A percentile compares a stretch with the other conserved stretches of the same genome.
These are phyloP conservation scores for Notarius lentiginosus DNA, from an alignment of 2,113 vertebrate genomes.

Conservation along the genomic window DNA sequence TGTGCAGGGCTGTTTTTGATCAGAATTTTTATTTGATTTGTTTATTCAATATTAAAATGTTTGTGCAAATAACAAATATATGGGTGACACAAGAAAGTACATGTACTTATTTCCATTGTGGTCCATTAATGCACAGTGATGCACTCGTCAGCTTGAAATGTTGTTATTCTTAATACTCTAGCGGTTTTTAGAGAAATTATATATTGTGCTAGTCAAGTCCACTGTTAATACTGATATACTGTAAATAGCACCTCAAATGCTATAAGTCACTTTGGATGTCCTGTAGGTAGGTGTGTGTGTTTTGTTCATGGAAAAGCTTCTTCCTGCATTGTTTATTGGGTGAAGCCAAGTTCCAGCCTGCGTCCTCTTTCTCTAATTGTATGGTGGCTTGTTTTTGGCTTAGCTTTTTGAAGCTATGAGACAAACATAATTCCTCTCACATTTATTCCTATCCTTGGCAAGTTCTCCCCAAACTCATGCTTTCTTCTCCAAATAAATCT, in stretches of 20 bases:
- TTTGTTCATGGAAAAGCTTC: neutral
- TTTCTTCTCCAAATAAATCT: neutral
- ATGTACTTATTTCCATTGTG: too few relatives aligned
- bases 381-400: neutral
- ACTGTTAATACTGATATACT: neutral
- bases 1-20: neutral
- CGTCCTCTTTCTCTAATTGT: neutral
- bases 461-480: neutral
- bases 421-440: neutral
- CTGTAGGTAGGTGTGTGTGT: neutral
- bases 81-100: too few relatives aligned
- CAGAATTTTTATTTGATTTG: neutral
- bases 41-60: too few relatives aligned
- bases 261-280: neutral
- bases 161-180: neutral
- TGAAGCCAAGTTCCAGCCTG: neutral
- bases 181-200: neutral
- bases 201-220: too few relatives aligned
- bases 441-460: neutral
- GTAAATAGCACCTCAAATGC: neutral
- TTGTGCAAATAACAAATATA: too few relatives aligned
- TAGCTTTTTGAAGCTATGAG: neutral
- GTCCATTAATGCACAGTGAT: neutral
- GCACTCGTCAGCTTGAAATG: neutral
- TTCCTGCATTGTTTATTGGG: conserved; percentile 2